phyloP scores from a whole-genome alignment of 2,888 invertebrate species.

The Drosophila testacea region DNA sequence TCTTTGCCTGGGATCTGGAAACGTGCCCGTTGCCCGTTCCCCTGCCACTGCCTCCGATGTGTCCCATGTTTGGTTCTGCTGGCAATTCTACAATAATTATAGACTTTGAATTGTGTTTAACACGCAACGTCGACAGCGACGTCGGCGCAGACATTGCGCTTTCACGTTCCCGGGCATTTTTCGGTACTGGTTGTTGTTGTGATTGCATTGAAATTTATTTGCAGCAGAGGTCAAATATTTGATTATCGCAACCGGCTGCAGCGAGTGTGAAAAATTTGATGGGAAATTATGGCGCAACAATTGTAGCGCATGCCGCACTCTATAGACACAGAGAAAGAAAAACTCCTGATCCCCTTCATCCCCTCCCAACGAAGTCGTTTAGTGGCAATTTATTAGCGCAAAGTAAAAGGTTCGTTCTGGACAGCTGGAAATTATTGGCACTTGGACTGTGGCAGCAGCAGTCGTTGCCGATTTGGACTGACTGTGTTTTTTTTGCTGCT shows the following conservation, averaged over 20 bases:
- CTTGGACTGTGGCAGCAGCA: constrained; percentile 64
- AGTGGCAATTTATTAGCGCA: constrained; percentile 77
- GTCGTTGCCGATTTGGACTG: constrained; percentile 35
- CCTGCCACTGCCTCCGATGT: constrained; percentile 20
- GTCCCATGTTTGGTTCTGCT: constrained; percentile 72
- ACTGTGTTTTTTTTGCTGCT: constrained; percentile 14
- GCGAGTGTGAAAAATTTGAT: constrained; percentile 80
- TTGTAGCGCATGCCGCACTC: constrained; percentile 64
- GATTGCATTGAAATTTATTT: constrained; percentile 82
- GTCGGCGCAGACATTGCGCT: constrained; percentile 61
- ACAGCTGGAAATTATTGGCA: constrained; percentile 71
- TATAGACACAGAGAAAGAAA: background rate
- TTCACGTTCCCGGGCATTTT: constrained; percentile 68
- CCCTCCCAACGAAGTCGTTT: constrained; percentile 63
- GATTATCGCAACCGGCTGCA: constrained; percentile 77
- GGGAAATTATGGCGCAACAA: constrained; percentile 80
- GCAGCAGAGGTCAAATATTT: constrained; percentile 83
- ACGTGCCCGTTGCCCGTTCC: constrained; percentile 39
- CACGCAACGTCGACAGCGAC: constrained; percentile 79
- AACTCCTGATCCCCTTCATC: background rate
- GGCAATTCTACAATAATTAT: constrained; percentile 83
- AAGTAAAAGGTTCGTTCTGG: constrained; percentile 75
- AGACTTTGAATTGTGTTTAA: constrained; percentile 84
- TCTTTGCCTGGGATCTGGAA: constrained; percentile 52
- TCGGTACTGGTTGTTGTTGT: constrained; percentile 53